Conservation (phyloP, 35 echinoderm and acorn worm genomes). For the Eucidaris tribuloides region DNA sequence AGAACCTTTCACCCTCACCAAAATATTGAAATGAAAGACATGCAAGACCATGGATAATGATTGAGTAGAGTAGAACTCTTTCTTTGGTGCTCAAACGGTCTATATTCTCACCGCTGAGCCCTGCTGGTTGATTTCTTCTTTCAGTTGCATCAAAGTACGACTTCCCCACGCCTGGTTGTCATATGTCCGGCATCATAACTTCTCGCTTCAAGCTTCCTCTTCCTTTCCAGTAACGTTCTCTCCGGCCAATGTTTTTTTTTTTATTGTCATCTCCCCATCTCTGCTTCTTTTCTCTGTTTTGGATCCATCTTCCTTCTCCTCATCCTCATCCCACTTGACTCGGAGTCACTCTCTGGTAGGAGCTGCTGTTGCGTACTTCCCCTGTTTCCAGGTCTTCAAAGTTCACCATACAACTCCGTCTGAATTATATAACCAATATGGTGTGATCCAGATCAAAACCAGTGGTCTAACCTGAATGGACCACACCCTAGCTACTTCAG, state of each 20-base stretch:
- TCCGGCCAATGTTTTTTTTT: too few relatives aligned
- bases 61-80: too few relatives aligned
- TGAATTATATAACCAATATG: slow-evolving; percentile 27
- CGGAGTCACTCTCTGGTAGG: not conserved
- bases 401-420: slow-evolving; percentile 96
- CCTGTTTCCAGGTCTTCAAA: slow-evolving; percentile 99
- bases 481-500: too few relatives aligned
- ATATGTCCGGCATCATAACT: slow-evolving; percentile 71
- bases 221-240: slow-evolving; percentile 75
- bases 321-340: slow-evolving; percentile 13
- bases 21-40: too few relatives aligned
- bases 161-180: slow-evolving; percentile 68
- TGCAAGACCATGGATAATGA: too few relatives aligned
- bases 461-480: too few relatives aligned
- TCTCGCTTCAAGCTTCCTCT: slow-evolving; percentile 74
- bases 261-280: slow-evolving; percentile 48
- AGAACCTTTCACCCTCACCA: too few relatives aligned
- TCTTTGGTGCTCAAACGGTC: too few relatives aligned
- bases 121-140: slow-evolving; percentile 87
- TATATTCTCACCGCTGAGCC: slow-evolving; percentile 83
- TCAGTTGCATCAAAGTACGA: slow-evolving; percentile 96
- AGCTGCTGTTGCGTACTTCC: slow-evolving; percentile 54
- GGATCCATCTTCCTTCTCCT: slow-evolving; percentile 37
- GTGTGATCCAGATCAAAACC: too few relatives aligned
- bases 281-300: slow-evolving; percentile 10